These are phyloP conservation scores for Avahi laniger DNA, from an alignment of 2,797 vertebrate species.

Conservation along the genomic window DNA sequence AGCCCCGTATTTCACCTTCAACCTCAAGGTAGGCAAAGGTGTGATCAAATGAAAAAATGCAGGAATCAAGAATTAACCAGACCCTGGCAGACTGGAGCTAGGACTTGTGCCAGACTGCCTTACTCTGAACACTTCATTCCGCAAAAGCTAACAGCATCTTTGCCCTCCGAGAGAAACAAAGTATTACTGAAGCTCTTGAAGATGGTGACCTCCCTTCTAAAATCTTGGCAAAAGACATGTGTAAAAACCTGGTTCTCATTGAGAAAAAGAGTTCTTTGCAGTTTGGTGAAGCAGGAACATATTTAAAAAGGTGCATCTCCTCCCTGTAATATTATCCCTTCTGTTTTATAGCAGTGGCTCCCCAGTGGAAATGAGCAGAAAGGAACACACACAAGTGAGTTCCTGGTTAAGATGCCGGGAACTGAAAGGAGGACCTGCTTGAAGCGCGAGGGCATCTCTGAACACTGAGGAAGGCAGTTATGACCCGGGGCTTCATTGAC, in stretches of 20 bases:
- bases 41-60: not conserved
- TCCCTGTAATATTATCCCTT: not conserved
- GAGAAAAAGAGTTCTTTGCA: not conserved
- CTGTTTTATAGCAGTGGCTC: not conserved
- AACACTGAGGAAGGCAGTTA: not conserved
- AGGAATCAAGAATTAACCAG: not conserved
- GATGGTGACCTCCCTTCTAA: not conserved
- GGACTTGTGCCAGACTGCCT: not conserved
- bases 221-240: not conserved
- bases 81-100: not conserved
- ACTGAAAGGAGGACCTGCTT: not conserved
- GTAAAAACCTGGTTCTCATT: not conserved
- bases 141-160: not conserved
- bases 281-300: not conserved
- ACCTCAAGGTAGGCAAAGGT: not conserved
- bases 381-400: not conserved
- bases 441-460: not conserved
- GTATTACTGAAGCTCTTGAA: not conserved
- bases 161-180: fast-evolving
- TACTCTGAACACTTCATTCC: fast-evolving
- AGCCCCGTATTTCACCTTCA: not conserved
- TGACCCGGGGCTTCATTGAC: not conserved
- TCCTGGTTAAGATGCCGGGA: not conserved
- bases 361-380: not conserved
- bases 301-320: not conserved